phyloP scores from a whole-genome alignment of 1,140 invertebrate genomes.

The Drosophila yakuba region DNA sequence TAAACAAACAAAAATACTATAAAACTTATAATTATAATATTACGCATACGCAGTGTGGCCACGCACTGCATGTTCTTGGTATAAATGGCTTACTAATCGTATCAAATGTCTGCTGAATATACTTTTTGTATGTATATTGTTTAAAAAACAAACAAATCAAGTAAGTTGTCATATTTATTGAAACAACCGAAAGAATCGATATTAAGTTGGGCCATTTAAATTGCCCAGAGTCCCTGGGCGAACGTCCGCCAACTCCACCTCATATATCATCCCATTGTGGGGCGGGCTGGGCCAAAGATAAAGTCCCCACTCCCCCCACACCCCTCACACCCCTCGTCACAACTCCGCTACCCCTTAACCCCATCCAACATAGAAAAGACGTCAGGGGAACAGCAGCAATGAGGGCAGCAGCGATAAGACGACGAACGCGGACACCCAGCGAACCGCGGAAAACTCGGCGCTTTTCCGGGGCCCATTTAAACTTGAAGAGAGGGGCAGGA shows the following conservation, averaged over 20 bases:
- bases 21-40: too few relatives aligned
- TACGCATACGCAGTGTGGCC: too few relatives aligned
- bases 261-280: slow-evolving; percentile 42
- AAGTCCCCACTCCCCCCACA: neutral
- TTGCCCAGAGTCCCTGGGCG: neutral
- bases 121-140: too few relatives aligned
- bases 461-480: neutral
- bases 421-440: slow-evolving; percentile 50
- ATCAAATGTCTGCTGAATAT: too few relatives aligned
- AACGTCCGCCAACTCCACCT: slow-evolving; percentile 4
- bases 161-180: slow-evolving; percentile 3
- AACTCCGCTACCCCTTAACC: neutral
- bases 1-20: too few relatives aligned
- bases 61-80: too few relatives aligned
- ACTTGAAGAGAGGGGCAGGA: too few relatives aligned
- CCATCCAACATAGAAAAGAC: slow-evolving; percentile 32
- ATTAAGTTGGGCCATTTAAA: slow-evolving; percentile 17
- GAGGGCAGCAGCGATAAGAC: slow-evolving; percentile 69
- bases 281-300: slow-evolving; percentile 27
- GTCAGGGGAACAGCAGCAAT: slow-evolving; percentile 51
- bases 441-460: slow-evolving; percentile 26
- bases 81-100: too few relatives aligned
- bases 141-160: too few relatives aligned
- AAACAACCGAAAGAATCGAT: slow-evolving; percentile 14
- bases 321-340: neutral